Conservation (phyloP, 2,888 invertebrate species). For the Cancer borealis region DNA sequence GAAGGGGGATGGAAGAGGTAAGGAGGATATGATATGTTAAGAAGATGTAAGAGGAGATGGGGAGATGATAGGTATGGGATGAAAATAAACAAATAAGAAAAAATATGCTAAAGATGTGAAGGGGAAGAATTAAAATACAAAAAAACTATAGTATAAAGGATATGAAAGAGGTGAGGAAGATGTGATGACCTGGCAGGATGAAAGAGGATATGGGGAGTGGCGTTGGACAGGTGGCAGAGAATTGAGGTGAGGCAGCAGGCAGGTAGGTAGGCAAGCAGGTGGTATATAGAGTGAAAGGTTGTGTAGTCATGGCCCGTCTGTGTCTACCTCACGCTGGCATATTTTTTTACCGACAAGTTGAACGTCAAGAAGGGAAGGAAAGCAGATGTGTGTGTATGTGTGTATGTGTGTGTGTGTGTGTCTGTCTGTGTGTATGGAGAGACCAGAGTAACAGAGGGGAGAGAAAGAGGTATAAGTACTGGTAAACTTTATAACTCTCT, state of each 20-base stretch:
- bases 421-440: not conserved
- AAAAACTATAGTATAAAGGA: not conserved
- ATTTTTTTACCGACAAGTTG: not conserved
- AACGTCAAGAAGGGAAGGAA: conserved; percentile 21
- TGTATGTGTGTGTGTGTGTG: not conserved
- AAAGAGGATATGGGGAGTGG: not conserved
- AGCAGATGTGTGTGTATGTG: conserved; percentile 37
- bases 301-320: not conserved
- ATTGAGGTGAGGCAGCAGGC: conserved; percentile 13
- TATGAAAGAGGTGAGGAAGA: not conserved
- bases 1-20: not conserved
- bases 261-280: not conserved
- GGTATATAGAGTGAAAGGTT: not conserved
- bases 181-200: not conserved
- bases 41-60: not conserved
- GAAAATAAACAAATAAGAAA: not conserved
- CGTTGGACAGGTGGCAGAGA: not conserved
- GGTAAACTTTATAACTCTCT: not conserved
- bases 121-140: not conserved
- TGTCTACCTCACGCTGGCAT: not conserved
- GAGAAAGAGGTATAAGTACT: not conserved
- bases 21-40: not conserved
- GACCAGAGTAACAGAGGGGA: not conserved
- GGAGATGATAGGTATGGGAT: not conserved
- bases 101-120: too few relatives aligned